A percentile compares a stretch with the other conserved stretches of the same genome.
phyloP scores from a whole-genome alignment of 2,888 invertebrate species.

The Cordylochernes scorpioides region DNA sequence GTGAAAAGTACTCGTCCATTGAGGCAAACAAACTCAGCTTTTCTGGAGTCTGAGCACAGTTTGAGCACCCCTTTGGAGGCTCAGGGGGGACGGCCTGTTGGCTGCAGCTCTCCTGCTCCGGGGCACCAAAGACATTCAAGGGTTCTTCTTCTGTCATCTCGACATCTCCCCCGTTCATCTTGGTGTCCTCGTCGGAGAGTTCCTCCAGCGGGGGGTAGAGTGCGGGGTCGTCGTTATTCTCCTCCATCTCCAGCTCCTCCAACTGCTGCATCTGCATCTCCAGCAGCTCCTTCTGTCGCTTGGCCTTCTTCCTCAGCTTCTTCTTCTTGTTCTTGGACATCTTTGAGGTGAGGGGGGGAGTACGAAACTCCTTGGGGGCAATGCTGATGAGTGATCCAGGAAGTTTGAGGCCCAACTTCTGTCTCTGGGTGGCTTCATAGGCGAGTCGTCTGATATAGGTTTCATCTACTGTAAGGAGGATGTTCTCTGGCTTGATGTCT shows the following conservation, averaged over 20 bases:
- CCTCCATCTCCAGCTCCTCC: conserved; percentile 41
- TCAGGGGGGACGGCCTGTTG: no score
- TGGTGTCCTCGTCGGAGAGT: no score
- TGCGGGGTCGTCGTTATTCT: no score
- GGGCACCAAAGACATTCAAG: no score
- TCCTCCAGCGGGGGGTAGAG: no score
- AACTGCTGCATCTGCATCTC: conserved; percentile 84
- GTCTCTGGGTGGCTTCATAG: conserved; percentile 76
- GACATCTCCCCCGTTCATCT: no score
- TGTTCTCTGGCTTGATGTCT: conserved; percentile 28
- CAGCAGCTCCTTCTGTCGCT: conserved; percentile 63
- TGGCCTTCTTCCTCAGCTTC: conserved; percentile 82
- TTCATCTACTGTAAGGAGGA: conserved; percentile 27
- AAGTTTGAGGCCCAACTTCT: conserved; percentile 64
- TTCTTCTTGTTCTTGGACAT: conserved; percentile 94
- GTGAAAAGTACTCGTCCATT: no score
- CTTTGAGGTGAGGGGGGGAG: conserved; percentile 33
- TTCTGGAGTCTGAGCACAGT: no score
- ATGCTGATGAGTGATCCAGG: conserved; percentile 71
- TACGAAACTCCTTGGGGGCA: conserved; percentile 54
- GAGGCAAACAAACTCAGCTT: no score
- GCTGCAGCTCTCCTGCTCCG: no score
- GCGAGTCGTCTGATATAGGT: conserved; percentile 37
- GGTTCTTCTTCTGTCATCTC: no score
- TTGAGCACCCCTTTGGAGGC: no score